A percentile compares a stretch with the other conserved stretches of the same genome.
phyloP scores from a whole-genome alignment of 2,797 vertebrate species.

The Coreius guichenoti region DNA sequence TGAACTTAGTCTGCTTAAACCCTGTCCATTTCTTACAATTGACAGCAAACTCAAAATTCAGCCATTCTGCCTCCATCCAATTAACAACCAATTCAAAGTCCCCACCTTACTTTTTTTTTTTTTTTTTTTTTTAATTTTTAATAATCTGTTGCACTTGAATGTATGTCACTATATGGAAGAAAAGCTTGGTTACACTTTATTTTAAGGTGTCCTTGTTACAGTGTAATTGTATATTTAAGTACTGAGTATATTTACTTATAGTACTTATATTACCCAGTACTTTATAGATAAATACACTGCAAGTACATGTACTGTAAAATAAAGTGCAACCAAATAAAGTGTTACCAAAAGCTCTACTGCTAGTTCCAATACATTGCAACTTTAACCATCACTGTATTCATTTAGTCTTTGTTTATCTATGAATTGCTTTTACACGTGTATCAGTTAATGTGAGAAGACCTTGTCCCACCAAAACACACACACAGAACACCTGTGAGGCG shows the following conservation, averaged over 20 bases:
- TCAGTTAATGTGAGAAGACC: constrained; percentile 23
- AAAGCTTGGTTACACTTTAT: background rate
- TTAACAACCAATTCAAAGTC: background rate
- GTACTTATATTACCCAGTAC: too few species aligned
- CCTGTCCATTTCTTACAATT: background rate
- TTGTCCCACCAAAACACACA: constrained; percentile 20
- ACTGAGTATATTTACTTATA: too few species aligned
- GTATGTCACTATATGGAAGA: background rate
- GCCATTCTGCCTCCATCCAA: background rate
- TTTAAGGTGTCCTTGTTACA: background rate
- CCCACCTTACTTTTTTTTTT: too few species aligned
- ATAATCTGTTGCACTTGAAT: background rate
- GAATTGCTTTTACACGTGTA: background rate
- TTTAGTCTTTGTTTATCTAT: constrained; percentile 18
- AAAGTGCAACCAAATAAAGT: too few species aligned
- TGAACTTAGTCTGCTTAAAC: background rate
- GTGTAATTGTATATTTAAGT: background rate
- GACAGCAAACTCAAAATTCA: background rate
- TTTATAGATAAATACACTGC: too few species aligned
- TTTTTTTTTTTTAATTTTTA: too few species aligned
- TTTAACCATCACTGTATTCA: constrained; percentile 17
- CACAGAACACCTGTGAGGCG: constrained; percentile 27
- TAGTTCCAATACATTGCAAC: background rate
- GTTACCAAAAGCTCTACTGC: background rate
- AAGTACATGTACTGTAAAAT: too few species aligned